Conservation (phyloP, 2,113 vertebrate species). For the Tragelaphus buxtoni region DNA sequence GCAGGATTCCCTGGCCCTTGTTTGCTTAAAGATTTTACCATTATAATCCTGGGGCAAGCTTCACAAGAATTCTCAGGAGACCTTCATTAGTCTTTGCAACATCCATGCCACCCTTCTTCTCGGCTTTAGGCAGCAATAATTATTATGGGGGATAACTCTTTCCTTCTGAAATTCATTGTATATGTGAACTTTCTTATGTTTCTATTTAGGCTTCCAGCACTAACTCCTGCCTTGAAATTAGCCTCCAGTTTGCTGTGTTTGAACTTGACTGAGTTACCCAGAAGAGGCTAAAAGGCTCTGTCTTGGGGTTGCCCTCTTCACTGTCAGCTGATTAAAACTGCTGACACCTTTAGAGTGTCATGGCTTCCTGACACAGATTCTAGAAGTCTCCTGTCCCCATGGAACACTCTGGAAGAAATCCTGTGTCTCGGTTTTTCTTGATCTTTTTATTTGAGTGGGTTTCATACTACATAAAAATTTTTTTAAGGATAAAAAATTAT, state of each 20-base stretch:
- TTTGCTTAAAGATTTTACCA: background rate
- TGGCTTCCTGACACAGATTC: background rate
- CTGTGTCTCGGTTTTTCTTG: slow-evolving; percentile 73
- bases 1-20: background rate
- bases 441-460: slow-evolving; percentile 79
- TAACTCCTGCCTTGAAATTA: background rate
- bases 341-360: background rate
- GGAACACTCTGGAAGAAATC: slow-evolving; percentile 65
- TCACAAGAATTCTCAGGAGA: background rate
- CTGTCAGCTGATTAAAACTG: background rate
- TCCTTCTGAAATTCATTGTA: background rate
- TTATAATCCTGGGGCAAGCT: background rate
- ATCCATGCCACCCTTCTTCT: background rate
- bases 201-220: background rate
- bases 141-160: background rate
- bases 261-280: background rate
- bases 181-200: background rate
- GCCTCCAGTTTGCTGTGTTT: background rate
- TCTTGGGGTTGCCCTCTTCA: background rate
- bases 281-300: background rate
- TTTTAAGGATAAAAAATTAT: slow-evolving; percentile 78
- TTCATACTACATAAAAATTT: slow-evolving; percentile 75
- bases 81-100: background rate
- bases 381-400: background rate
- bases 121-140: background rate